Base-by-base conservation (phyloP, 2,888 invertebrate species). In the Clanis bilineata region DNA sequence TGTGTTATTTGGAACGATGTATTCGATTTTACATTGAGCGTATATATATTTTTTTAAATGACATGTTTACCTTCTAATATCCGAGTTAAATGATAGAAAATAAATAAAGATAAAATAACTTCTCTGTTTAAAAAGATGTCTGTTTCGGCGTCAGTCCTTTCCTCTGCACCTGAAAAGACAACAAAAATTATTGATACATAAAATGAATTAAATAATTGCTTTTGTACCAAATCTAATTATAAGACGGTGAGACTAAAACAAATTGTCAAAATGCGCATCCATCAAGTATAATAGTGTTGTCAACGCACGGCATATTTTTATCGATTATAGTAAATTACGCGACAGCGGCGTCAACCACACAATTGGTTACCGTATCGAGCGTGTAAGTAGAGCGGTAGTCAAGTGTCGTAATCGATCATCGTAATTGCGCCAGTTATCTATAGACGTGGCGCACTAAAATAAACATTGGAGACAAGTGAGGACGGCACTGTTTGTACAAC, bases 371-470 rank as follows among this genome's bases (percentile, higher is more conserved):
- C 62, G 66, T 82, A 81, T 80, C 73, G 77, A 76, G 74, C 81
- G 78, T 80, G 73, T 78, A 80, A 83, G n/a, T 76, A 67, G 72
- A 64, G 70, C 75, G 73, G 82, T 80, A 80, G 83, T 76, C 58
- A 67, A 72, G 73, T 80, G 79, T 79, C 81, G 79, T 82, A 77
- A 90, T 90, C 87, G 82, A 89, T 90, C 88, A 90, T 80, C 70
- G 71, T 83, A 82, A 85, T 79, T 75, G 78, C 69, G 64, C 69
- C 64, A 74, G 74, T 74, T 81, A 82, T 79, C 76, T 74, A 69
- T 68, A 71, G 58, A 47, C 21, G 36, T 69, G 66, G 66, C 66
- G 66, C 69, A 72, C 72, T 76, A 78, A 79, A 83, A 81, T 82
- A 86, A 87, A 86, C 83, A 80, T 68, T 62, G 68, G 67, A 68